phyloP scores from a whole-genome alignment of 2,797 vertebrate species.

The Fistularia tabacaria region DNA sequence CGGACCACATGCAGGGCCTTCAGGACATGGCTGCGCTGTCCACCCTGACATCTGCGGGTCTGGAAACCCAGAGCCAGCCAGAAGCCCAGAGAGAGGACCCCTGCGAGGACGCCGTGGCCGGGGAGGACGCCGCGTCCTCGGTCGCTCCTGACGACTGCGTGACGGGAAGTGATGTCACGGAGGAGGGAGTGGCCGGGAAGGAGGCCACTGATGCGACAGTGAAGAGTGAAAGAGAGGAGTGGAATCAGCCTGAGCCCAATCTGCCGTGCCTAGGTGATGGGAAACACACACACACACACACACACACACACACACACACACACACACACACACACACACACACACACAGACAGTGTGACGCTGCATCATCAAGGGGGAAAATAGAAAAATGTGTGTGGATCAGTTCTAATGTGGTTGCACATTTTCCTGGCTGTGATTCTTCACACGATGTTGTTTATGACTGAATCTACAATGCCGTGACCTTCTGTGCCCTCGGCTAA shows the following conservation, averaged over 20 bases:
- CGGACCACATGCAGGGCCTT: slow-evolving; percentile 32
- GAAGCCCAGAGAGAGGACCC: slow-evolving; percentile 51
- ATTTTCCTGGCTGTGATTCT: too few species aligned
- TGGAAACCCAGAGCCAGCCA: slow-evolving; percentile 36
- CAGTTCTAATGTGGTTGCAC: too few species aligned
- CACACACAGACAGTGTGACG: neutral
- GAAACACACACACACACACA: neutral
- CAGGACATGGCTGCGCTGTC: slow-evolving; percentile 12
- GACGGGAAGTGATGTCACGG: slow-evolving; percentile 39
- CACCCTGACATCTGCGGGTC: slow-evolving; percentile 1
- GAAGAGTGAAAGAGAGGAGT: slow-evolving; percentile 77
- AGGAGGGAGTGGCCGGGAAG: slow-evolving; percentile 44
- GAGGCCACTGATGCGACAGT: slow-evolving; percentile 51
- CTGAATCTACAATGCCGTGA: too few species aligned
- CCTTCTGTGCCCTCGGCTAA: too few species aligned
- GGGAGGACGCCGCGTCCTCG: slow-evolving; percentile 35
- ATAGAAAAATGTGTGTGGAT: too few species aligned
- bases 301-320: slow-evolving; percentile 2
- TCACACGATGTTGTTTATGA: too few species aligned
- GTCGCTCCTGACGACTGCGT: slow-evolving; percentile 42
- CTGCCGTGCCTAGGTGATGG: slow-evolving; percentile 67
- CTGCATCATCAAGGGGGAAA: too few species aligned
- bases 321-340: neutral
- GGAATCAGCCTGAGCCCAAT: slow-evolving; percentile 71
- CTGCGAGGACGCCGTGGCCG: slow-evolving; percentile 31